phyloP scores from a whole-genome alignment of 2,113 vertebrate genomes.

The Istiophorus platypterus region DNA sequence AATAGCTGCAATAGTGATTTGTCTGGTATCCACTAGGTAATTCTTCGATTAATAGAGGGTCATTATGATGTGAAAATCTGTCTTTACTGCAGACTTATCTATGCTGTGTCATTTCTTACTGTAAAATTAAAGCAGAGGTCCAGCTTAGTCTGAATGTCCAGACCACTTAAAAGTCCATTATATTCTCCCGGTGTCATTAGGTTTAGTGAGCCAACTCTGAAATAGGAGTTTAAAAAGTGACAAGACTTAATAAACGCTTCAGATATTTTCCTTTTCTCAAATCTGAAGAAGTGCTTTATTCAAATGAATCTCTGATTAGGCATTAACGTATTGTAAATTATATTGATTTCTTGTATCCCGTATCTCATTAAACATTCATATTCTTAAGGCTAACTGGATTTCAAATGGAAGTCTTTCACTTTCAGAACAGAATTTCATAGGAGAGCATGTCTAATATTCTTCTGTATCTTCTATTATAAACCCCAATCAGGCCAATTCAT shows the following conservation, averaged over 20 bases:
- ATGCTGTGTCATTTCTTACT: conserved; percentile 72
- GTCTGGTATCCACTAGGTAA: conserved; percentile 69
- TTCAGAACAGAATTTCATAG: not conserved
- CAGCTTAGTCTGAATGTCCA: conserved; percentile 73
- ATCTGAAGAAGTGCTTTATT: conserved; percentile 29
- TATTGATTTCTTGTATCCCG: conserved; percentile 19
- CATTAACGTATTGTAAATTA: conserved; percentile 21
- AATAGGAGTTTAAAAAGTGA: conserved; percentile 52
- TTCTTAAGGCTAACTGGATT: conserved; percentile 3
- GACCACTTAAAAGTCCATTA: conserved; percentile 83
- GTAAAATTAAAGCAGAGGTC: conserved; percentile 79
- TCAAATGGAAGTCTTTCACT: conserved; percentile 3
- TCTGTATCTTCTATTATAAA: not conserved
- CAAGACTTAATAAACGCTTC: conserved; percentile 25
- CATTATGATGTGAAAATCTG: conserved; percentile 79
- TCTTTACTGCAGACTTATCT: conserved; percentile 72
- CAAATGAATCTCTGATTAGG: conserved; percentile 31
- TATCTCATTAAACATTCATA: not conserved
- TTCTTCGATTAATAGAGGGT: conserved; percentile 79
- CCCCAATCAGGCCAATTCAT: not conserved
- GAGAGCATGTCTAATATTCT: not conserved
- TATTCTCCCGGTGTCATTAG: conserved; percentile 73
- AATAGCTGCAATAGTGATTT: conserved; percentile 65
- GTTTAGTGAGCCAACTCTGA: conserved; percentile 46
- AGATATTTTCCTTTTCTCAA: conserved; percentile 31